Evolutionary conservation across 1,140 invertebrate genomes (phyloP), one percentile per base, ranked within the genome.

Genomic region (Rhysida immarginata): DNA sequence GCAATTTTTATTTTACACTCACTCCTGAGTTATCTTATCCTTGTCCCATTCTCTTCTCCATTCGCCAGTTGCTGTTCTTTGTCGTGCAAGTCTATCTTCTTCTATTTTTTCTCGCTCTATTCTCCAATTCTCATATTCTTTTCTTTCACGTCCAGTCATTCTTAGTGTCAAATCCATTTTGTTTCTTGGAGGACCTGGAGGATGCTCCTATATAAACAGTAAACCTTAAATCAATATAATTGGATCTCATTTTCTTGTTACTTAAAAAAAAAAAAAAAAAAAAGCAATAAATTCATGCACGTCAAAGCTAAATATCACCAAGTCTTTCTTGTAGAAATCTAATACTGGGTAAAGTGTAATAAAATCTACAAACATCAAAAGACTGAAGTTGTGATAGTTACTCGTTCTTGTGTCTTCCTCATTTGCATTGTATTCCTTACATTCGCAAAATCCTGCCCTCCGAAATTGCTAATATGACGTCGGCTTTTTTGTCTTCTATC

Each of bases 21-120:
- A 51, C 49, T 51, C 49, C 26, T 51, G 49, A 3, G 13, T 27
- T 25, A 51, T 26, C 26, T 67, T 69, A 13, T 66, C 67, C 25
- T 46, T 55, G 59, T 69, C 67, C 68, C 68, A 69, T 51, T 62
- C 65, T 53, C 67, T 35, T 42, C 61, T 57, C 68, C 68, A 69
- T 29, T 65, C 63, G 20, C 68, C 68, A 26, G 60, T 59, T 8
- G 61, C 53, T 13, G 59, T 62, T 57, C 63, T 64, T 52, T 68
- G 66, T 44, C 68, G 41, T 21, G 64, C 57, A 20, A 69, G 57
- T 35, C 68, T 56, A 2, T 64, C 65, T 43, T 64, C 51, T 57
- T 69, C 68, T 46, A 67, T 64, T 29, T 56, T 42, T 35, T 68
- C 63, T n/a, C 67, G 53, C 49, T 68, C 68, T 26, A 55, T 58